A percentile compares a stretch with the other conserved stretches of the same genome.
phyloP scores from a whole-genome alignment of 2,113 vertebrate genomes.

The Hystrix brachyura region DNA sequence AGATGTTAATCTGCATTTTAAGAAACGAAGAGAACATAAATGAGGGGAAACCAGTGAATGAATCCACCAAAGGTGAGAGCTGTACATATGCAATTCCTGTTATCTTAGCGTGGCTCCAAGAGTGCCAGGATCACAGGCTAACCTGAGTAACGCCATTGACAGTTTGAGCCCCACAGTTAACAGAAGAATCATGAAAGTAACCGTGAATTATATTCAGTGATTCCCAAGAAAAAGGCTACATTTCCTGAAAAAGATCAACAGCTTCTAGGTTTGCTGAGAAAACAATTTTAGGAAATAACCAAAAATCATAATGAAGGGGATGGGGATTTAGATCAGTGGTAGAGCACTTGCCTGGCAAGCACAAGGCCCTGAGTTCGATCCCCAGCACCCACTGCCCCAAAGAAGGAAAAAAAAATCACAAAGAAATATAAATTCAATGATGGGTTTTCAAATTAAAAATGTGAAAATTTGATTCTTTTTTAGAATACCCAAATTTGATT shows the following conservation, averaged over 20 bases:
- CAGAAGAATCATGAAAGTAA: neutral
- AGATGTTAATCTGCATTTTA: neutral
- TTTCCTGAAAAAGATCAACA: neutral
- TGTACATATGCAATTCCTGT: neutral
- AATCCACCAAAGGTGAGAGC: neutral
- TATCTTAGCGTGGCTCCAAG: neutral
- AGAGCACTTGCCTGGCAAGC: too few relatives aligned
- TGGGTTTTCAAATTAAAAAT: neutral
- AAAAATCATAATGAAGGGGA: neutral
- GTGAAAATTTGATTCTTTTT: neutral
- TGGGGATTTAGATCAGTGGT: too few relatives aligned
- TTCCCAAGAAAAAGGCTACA: neutral
- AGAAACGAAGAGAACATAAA: neutral
- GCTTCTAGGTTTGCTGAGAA: neutral
- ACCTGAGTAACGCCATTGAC: neutral
- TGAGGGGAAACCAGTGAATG: neutral
- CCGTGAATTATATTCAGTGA: neutral
- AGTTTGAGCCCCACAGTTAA: neutral
- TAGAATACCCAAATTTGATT: neutral
- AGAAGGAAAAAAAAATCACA: neutral
- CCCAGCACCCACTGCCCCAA: too few relatives aligned
- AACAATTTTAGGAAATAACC: neutral
- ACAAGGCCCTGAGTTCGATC: too few relatives aligned
- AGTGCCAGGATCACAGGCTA: neutral
- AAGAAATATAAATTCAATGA: neutral